Percentiles rank a stretch among this genome's conserved stretches.
These are phyloP conservation scores for Ornithorhynchus anatinus DNA, from an alignment of 2,113 vertebrate genomes.

Conservation along the genomic window DNA sequence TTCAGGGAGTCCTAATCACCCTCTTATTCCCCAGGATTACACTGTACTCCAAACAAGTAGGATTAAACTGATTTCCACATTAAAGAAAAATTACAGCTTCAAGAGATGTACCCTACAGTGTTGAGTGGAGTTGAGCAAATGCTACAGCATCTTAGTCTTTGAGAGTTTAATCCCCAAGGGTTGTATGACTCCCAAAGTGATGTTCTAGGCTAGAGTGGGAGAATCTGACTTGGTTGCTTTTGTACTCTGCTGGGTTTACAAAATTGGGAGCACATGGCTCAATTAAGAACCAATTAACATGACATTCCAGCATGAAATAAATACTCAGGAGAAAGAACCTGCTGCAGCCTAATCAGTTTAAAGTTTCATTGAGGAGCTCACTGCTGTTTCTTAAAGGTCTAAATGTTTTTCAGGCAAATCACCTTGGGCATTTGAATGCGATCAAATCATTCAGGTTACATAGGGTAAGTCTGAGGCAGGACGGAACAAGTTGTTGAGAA, in stretches of 20 bases:
- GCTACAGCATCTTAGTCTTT: slow-evolving; percentile 6
- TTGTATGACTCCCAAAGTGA: slow-evolving; percentile 10
- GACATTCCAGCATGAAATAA: slow-evolving; percentile 61
- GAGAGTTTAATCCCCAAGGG: slow-evolving; percentile 17
- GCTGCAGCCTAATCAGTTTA: slow-evolving; percentile 58
- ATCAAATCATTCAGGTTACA: neutral
- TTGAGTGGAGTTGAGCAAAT: neutral
- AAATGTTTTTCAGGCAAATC: neutral
- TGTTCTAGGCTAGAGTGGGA: slow-evolving; percentile 39
- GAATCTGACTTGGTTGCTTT: slow-evolving; percentile 45
- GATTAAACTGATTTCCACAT: neutral
- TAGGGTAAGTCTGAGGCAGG: neutral
- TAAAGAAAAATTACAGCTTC: slow-evolving; percentile 9
- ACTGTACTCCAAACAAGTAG: neutral
- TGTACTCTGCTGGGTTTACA: slow-evolving; percentile 63
- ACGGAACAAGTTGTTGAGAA: neutral
- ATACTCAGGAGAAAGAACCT: slow-evolving; percentile 50
- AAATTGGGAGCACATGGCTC: slow-evolving; percentile 67
- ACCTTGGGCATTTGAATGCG: neutral
- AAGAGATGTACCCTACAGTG: neutral
- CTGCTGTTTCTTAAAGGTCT: slow-evolving; percentile 26
- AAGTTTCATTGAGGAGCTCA: slow-evolving; percentile 51
- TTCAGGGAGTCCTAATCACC: slow-evolving; percentile 7
- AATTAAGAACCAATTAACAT: slow-evolving; percentile 72
- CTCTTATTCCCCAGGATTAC: slow-evolving; percentile 9